Base-by-base conservation (phyloP, 2,113 vertebrate species). In the Paracanthobrama guichenoti region DNA sequence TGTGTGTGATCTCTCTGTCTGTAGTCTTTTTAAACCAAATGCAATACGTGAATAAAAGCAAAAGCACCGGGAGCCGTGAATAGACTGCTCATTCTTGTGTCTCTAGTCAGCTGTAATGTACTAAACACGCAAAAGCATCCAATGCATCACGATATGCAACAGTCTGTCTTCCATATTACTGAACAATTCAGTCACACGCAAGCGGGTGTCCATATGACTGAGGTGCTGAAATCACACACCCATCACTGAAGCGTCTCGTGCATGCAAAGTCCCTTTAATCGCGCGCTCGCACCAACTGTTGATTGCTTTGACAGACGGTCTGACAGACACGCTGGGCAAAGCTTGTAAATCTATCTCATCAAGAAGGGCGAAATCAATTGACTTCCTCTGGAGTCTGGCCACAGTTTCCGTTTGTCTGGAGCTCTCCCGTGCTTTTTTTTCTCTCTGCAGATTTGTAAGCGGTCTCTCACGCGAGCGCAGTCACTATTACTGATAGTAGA, bases 241-340 rank as follows among this genome's bases (percentile, higher is more conserved):
- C 92, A 86, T 87, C 60, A 50, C 67, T 67, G 84, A 50, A 79
- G 60, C 60, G 84, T 89, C 89, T 90, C 84, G 82, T 85, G 84
- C 80, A 90, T 83, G 87, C 59, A 57, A 44, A 57, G 67, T 90
- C 85, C 86, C 42, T 87, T 83, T 14, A 85, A 85, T 85, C 84
- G 83, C 73, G 88, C 89, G 85, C 89, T 88, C 78, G 92, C 91
- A 95, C 93, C 93, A 95, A 94, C 94, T 94, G 93, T 93, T 94
- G 94, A 93, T 91, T 90, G 88, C 3, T 87, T 67, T 89, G 91
- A 90, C 92, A 88, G 89, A 90, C 83, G 86, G 86, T 46, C 75
- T 82, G 86, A 81, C 78, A 84, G 79, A 67, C 84, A 50, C 87
- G 89, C 31, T 85, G 20, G 79, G 75, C 53, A 69, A 53, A 62